phyloP scores from a whole-genome alignment of 2,888 invertebrate genomes.

The Mythimna impura region DNA sequence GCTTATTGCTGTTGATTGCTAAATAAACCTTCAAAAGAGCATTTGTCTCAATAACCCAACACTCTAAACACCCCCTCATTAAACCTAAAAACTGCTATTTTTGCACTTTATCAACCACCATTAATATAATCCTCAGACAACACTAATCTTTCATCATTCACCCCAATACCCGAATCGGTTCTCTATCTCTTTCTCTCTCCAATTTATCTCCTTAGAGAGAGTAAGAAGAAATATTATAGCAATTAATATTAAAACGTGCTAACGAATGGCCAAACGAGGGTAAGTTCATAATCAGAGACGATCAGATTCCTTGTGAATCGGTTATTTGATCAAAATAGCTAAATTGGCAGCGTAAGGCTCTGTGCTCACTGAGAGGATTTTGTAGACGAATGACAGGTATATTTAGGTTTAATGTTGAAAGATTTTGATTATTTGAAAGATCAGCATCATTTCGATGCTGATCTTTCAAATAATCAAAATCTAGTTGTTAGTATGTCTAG shows the following conservation, averaged over 20 bases:
- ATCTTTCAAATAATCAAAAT: too few species aligned
- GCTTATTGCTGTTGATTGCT: background rate
- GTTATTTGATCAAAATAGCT: slow-evolving; percentile 68
- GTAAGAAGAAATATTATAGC: slow-evolving; percentile 47
- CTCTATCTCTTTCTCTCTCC: slow-evolving; percentile 28
- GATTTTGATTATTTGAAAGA: too few species aligned
- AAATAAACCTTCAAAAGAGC: background rate
- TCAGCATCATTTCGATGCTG: too few species aligned
- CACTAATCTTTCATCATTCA: slow-evolving; percentile 62
- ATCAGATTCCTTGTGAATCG: slow-evolving; percentile 64
- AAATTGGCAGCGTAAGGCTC: slow-evolving; percentile 58
- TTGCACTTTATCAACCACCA: slow-evolving; percentile 46
- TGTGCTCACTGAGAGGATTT: slow-evolving; percentile 27
- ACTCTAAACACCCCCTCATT: slow-evolving; percentile 30
- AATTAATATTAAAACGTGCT: slow-evolving; percentile 68
- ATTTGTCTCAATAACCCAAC: background rate
- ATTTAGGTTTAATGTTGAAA: too few species aligned
- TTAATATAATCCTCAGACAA: slow-evolving; percentile 55
- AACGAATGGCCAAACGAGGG: slow-evolving; percentile 64
- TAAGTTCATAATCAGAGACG: slow-evolving; percentile 63
- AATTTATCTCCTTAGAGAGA: slow-evolving; percentile 10
- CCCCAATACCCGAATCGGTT: slow-evolving; percentile 48
- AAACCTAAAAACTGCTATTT: slow-evolving; percentile 47
- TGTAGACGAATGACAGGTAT: too few species aligned
- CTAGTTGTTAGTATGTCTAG: too few species aligned